Evolutionary conservation across 2,888 invertebrate genomes (phyloP), one percentile per base, ranked within the genome.

Genomic region (Vandiemenella viatica): DNA sequence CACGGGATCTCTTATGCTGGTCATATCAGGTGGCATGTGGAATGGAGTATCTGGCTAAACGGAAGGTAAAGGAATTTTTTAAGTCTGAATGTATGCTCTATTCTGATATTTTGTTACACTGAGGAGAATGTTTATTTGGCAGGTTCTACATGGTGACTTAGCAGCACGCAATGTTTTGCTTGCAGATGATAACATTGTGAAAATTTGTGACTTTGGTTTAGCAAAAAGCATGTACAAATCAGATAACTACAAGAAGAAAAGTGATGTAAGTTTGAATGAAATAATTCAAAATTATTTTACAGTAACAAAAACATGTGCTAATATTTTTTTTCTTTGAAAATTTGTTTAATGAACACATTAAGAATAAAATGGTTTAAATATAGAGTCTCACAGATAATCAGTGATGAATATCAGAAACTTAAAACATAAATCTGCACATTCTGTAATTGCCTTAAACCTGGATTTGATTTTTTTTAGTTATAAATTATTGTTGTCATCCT

Each of bases 161-260:
- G 93, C 93, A 1, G 91, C 92, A 1, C 75, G 93, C 58, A 95
- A 95, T 64, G 81, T 95, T 47, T 68, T 95, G 8, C 65, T 96
- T 19, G 84, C 90, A 3, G 90, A 91, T 48, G 79, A 88, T 56
- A 89, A 91, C 61, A 73, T 95, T 3, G 91, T 95, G 0, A 96
- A 96, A 67, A 95, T 96, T 57, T 93, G 93, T 63, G 95, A 96
- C 67, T 96, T 96, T 67, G 95, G 95, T 8, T 70, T 96, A 49
- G 91, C 95, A 0, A 85, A 88, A 59, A 89, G 86, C 58, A 86
- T 91, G 75, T 73, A 72, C 59, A 87, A 88, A 61, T 84, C 80
- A 54, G 83, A 86, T 49, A 89, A 90, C 67, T 95, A 95, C 62
- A 80, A 84, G 60, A 92, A 92, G 64, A 83, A 87, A 62, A 85